Evolutionary conservation across 2,113 vertebrate species (phyloP).

Genomic region (Halcyon malimbica): DNA sequence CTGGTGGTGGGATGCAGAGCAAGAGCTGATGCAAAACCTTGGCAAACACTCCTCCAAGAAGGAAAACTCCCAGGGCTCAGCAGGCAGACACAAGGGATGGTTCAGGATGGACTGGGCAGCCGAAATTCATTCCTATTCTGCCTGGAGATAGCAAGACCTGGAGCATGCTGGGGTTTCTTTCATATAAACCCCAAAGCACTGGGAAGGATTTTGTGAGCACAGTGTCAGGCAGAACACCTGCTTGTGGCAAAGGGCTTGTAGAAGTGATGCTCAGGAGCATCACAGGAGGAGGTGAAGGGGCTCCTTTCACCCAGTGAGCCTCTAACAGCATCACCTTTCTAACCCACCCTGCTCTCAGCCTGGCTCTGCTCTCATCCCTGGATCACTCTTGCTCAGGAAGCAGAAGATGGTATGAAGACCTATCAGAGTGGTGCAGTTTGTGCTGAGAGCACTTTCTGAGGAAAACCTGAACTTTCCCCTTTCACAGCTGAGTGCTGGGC

Average conservation of each 20-base stretch:
- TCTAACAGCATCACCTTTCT: not conserved
- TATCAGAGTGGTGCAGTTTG: not conserved
- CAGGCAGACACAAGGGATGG: not conserved
- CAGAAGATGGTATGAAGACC: not conserved
- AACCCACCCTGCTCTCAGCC: not conserved
- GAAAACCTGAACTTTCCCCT: not conserved
- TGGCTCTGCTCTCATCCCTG: not conserved
- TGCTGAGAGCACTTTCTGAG: not conserved
- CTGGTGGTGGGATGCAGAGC: conserved; percentile 23
- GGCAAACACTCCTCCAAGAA: not conserved
- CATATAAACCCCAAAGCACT: not conserved
- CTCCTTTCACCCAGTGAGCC: not conserved
- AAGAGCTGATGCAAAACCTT: conserved; percentile 16
- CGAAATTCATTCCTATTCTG: not conserved
- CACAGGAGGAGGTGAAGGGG: not conserved
- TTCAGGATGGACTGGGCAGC: not conserved
- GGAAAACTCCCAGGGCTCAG: not conserved
- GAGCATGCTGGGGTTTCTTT: not conserved
- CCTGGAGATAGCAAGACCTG: not conserved
- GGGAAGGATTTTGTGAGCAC: not conserved
- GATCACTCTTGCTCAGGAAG: not conserved
- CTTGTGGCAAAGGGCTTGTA: not conserved
- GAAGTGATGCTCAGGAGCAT: not conserved
- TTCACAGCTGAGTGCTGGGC: not conserved
- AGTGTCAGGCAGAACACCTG: not conserved